Base-by-base conservation (phyloP, 2,888 invertebrate species). In the Dynastes grantii region DNA sequence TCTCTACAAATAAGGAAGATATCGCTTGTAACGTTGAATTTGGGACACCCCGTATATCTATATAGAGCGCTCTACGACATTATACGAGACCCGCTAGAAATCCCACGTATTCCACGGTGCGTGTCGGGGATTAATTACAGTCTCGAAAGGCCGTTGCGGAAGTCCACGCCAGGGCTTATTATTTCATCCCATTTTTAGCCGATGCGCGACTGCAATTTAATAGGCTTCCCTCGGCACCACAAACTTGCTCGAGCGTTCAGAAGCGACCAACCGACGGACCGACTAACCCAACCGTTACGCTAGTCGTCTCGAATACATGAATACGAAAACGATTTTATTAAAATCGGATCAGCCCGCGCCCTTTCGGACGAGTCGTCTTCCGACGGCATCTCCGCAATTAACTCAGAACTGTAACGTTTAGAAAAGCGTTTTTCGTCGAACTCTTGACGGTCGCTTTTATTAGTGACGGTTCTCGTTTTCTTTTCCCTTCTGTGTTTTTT, bases 91-190 rank as follows among this genome's bases (percentile, higher is more conserved):
- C 73, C 79, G 75, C 77, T 65, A 71, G 75, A 49, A 77, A 79
- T 79, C 79, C 79, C 79, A 79, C 79, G 77, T 77, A 79, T 73
- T 75, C 77, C 76, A 37, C 73, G 78, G 76, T 81, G 81, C 81
- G 81, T 79, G 79, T 78, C 81, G 55, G 71, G 79, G 76, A 76
- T 81, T 81, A 81, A 81, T 81, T 81, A 79, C 79, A 73, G 79
- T 77, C 77, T 77, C 73, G 79, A 79, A 73, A 63, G 73, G 65
- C 79, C 67, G 58, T 78, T 64, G 76, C 81, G 81, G 81, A 81
- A 81, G 79, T 78, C 79, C 79, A 80, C 80, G 78, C 76, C 75
- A 45, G 61, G 71, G 77, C 77, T 79, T 79, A 79, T 79, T 79
- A 79, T 77, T 79, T 77, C 79, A 79, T 77, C 73, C 78, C 73